Evolutionary conservation across 2,888 invertebrate genomes (phyloP), one percentile per base, ranked within the genome.

Genomic region (Philaethria dido): DNA sequence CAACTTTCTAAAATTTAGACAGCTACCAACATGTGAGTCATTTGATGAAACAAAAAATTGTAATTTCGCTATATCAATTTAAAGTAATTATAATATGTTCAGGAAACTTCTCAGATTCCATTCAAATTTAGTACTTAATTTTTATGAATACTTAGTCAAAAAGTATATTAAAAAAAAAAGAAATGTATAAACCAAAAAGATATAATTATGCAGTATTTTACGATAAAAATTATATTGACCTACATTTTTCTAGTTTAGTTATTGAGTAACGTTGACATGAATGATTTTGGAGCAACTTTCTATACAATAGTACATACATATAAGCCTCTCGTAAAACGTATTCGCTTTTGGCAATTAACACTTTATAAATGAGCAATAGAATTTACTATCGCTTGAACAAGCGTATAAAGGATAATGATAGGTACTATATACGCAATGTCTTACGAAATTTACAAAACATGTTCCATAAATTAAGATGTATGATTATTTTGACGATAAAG

Each of bases 241-340:
- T 60, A 50, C 59, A 65, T 65, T 65, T 63, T 63, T 64, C 67
- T 52, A 50, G 67, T 68, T 68, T 63, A 54, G 63, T 62, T 66
- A 63, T 68, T 68, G 63, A 60, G 67, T 63, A 63, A 67, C 60
- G 42, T 64, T 65, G 50, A 36, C 60, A 60, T 52, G 55, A 33
- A 60, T 65, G 65, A 68, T 88, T 88, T 88, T 82, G 84, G 88
- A 89, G 85, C 89, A 88, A 89, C 89, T 89, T 89, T 89, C 89
- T 89, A 88, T 86, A 87, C 68, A 60, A 68, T 60, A 45, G 25
- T 50, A 39, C 44, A 44, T 42, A 33, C 48, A 50, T 45, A 33
- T n/a, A 44, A 50, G 50, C 33, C 13, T 50, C 25, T 64, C 33
- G 16, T 18, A 59, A 29, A 50, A 59, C 20, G 22, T 60, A 42